phyloP scores from a whole-genome alignment of 1,140 invertebrate genomes.

The Samia ricini region DNA sequence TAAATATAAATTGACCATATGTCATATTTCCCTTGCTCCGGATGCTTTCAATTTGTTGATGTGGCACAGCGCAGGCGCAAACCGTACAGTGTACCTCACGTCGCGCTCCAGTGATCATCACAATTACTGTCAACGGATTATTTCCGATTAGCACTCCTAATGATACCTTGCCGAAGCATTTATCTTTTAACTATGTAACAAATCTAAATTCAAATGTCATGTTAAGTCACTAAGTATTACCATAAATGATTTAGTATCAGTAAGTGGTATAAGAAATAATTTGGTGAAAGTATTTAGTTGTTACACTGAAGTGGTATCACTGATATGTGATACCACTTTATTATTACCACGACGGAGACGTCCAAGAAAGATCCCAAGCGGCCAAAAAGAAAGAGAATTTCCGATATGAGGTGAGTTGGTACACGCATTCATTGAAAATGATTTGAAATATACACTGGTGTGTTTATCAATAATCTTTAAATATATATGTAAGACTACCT shows the following conservation, averaged over 20 bases:
- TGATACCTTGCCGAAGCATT: neutral
- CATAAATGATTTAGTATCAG: neutral
- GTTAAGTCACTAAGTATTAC: no score
- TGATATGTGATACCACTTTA: conserved; percentile 67
- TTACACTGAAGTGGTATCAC: conserved; percentile 59
- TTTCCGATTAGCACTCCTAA: conserved; percentile 2
- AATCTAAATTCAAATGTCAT: neutral
- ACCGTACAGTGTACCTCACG: conserved; percentile 43
- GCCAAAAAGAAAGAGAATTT: conserved; percentile 61
- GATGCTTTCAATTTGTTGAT: conserved; percentile 73
- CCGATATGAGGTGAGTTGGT: conserved; percentile 64
- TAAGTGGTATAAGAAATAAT: neutral
- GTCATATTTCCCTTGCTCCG: conserved; percentile 75
- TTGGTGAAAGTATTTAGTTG: neutral
- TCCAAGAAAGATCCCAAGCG: conserved; percentile 55
- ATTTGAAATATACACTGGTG: no score
- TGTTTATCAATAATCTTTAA: no score
- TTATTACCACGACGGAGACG: conserved; percentile 56
- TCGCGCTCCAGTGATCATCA: conserved; percentile 29
- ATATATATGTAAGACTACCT: no score
- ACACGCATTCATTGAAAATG: neutral
- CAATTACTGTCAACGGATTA: conserved; percentile 10
- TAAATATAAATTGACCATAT: conserved; percentile 72
- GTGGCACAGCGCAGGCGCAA: conserved; percentile 51
- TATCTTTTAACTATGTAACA: neutral